Conservation (phyloP, 2,888 invertebrate genomes). For the Laspeyria flexula region DNA sequence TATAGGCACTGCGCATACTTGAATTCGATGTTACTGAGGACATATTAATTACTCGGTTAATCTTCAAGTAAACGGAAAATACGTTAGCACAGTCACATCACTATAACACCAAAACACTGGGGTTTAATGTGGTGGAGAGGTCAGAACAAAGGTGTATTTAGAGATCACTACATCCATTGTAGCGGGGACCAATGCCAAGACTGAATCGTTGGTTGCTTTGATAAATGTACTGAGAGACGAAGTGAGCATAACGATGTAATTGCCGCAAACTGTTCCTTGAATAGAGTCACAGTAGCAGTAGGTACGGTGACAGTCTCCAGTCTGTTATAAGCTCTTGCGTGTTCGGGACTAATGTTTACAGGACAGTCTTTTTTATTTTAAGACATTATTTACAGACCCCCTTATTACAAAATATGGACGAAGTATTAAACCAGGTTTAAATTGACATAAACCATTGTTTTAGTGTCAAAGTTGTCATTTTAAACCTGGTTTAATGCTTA, state of each 20-base stretch:
- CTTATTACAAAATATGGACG: too few relatives aligned
- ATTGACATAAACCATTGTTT: too few relatives aligned
- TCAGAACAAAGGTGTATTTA: constrained; percentile 46
- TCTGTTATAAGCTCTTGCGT: constrained; percentile 35
- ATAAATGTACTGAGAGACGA: constrained; percentile 76
- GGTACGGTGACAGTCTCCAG: constrained; percentile 46
- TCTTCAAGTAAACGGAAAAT: constrained; percentile 30
- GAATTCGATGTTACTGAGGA: constrained; percentile 81
- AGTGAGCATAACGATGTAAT: constrained; percentile 85
- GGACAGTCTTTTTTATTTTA: neutral
- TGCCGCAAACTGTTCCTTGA: constrained; percentile 83
- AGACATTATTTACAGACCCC: too few relatives aligned
- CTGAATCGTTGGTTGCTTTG: constrained; percentile 75
- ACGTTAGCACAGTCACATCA: constrained; percentile 54
- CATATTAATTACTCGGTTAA: constrained; percentile 67
- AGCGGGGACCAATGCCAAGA: constrained; percentile 71
- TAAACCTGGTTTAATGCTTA: too few relatives aligned
- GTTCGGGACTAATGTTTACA: constrained; percentile 15
- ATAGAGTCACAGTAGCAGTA: constrained; percentile 68
- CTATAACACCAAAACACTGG: constrained; percentile 53
- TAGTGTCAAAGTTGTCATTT: too few relatives aligned
- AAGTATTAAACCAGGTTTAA: too few relatives aligned
- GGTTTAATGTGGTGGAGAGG: constrained; percentile 44
- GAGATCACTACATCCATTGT: constrained; percentile 74
- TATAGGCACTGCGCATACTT: constrained; percentile 80